Base-by-base conservation (phyloP, 2,888 invertebrate genomes). In the Nemapogon koenigi region DNA sequence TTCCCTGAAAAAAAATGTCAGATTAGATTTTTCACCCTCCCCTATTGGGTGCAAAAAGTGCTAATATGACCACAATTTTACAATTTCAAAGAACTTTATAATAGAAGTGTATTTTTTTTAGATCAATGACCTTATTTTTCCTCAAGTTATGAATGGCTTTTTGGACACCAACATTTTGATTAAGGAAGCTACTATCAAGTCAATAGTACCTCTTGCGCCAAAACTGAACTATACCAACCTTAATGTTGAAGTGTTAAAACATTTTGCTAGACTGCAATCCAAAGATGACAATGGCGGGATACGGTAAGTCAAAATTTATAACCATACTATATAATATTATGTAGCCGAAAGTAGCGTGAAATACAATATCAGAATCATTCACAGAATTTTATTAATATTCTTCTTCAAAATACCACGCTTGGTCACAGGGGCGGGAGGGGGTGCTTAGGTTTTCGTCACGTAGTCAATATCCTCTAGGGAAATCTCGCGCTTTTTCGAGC, bases 171-270 rank as follows among this genome's bases (percentile, higher is more conserved):
- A 97, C 75, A 91, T 97, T 2, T 90, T 94, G 2, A 97, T 99
- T 46, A 83, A 98, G 48, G 99, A 99, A 72, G 94, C 95, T 68
- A 99, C 99, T 1, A 94, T 99, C 39, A 97, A 97, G 84, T 96
- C 97, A 37, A 94, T 98, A 72, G 87, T 98, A 41, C 91, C 94
- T 59, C 80, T 99, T 57, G 96, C 98, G 13, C 89, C 96, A 31
- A 99, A 98, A 73, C 83, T 99, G 45, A 98, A 94, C 76, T 95
- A 96, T 62, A 95, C 97, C 62, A 99, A 98, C 79, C 76, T 99
- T 28, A 98, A 99, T 71, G 94, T 96, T 31, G 98, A 99, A 68
- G 89, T 97, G 28, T 78, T 99, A 61, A 87, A 93, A 47, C 96
- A 99, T 75, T 97, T 99, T 72, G 97, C 97, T 0, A 81, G 96